Percentiles rank a stretch among this genome's conserved stretches.
These are phyloP conservation scores for Scyliorhinus canicula DNA, from an alignment of 2,797 vertebrate genomes.

Conservation along the genomic window DNA sequence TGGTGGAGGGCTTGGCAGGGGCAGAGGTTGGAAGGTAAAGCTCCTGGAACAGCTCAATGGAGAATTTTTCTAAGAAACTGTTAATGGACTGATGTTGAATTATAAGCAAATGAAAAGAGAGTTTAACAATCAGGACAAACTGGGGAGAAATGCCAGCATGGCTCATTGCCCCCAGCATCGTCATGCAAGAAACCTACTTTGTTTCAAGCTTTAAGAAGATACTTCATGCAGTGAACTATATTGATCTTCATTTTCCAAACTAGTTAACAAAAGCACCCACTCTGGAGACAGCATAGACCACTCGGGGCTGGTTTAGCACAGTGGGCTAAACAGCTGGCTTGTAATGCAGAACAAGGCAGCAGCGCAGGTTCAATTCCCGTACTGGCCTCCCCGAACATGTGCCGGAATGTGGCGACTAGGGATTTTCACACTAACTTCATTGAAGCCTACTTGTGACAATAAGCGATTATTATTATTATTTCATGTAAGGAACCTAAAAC, in stretches of 20 bases:
- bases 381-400: no score
- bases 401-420: no score
- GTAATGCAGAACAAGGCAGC: no score
- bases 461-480: no score
- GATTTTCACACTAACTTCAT: no score
- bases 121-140: neutral
- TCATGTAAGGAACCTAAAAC: neutral
- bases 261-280: neutral
- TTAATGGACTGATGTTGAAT: neutral
- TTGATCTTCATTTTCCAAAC: neutral
- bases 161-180: no score
- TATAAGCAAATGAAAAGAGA: neutral
- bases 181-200: neutral
- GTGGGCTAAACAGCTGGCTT: no score
- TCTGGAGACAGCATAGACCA: no score
- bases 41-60: neutral
- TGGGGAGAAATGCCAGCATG: neutral
- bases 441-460: no score
- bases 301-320: no score
- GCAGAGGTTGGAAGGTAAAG: neutral
- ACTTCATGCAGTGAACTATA: neutral
- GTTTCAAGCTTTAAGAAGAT: neutral
- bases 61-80: neutral
- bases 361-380: no score
- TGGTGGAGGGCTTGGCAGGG: neutral